Conservation (phyloP, 2,888 invertebrate species). For the Villa cingulata region DNA sequence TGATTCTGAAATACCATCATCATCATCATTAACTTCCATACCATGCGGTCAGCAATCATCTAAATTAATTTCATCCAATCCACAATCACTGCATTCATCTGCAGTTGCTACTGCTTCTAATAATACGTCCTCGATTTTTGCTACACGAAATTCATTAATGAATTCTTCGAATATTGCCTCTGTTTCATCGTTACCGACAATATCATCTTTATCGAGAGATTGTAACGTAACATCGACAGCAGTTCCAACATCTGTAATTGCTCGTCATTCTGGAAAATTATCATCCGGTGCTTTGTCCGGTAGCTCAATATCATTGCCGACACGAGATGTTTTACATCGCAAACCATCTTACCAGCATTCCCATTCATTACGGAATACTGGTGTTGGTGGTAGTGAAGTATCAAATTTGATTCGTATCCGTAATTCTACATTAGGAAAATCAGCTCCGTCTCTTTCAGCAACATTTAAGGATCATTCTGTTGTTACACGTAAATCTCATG, state of each 20-base stretch:
- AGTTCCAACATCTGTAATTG: constrained; percentile 6
- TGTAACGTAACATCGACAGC: neutral
- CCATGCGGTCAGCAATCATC: constrained; percentile 4
- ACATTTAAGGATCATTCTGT: constrained; percentile 14
- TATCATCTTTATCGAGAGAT: neutral
- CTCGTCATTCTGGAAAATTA: constrained; percentile 25
- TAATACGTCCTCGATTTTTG: too few species aligned
- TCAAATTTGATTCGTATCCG: constrained; percentile 79
- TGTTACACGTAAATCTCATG: constrained; percentile 28
- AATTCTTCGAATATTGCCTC: neutral
- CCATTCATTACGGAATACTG: constrained; percentile 28
- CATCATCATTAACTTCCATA: neutral
- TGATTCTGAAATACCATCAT: constrained; percentile 37
- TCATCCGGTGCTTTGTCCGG: constrained; percentile 32
- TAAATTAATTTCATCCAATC: constrained; percentile 1
- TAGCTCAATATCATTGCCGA: constrained; percentile 30
- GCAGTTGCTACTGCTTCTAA: too few species aligned
- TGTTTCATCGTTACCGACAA: neutral
- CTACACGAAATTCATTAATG: neutral
- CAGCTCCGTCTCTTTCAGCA: constrained; percentile 79
- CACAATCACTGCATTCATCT: neutral
- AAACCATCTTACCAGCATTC: constrained; percentile 35
- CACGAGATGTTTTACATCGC: constrained; percentile 27
- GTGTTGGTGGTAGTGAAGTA: constrained; percentile 23
- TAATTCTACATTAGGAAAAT: constrained; percentile 79